These are phyloP conservation scores for Cephalopachus bancanus DNA, from an alignment of 2,797 vertebrate species.

Conservation along the genomic window DNA sequence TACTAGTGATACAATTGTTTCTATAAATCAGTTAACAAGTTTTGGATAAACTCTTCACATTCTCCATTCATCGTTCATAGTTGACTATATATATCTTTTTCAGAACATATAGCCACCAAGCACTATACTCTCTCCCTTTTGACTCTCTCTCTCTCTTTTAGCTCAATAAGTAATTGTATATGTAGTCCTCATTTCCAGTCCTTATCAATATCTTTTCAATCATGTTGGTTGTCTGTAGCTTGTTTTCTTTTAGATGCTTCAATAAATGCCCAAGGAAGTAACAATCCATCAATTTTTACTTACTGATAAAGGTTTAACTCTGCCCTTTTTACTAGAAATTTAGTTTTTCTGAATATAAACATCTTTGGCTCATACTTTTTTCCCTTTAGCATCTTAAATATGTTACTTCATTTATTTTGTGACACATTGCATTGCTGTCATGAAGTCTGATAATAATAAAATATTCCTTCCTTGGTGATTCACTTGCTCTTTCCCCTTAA, in stretches of 20 bases:
- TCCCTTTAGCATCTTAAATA: not conserved
- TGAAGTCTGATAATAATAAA: slow-evolving; percentile 31
- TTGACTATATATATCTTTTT: not conserved
- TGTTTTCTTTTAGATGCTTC: not conserved
- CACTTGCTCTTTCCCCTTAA: not conserved
- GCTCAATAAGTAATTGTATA: not conserved
- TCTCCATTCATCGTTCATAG: not conserved
- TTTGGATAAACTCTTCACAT: not conserved
- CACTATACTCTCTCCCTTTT: not conserved
- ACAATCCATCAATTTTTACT: not conserved
- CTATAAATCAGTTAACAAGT: not conserved
- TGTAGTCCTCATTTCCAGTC: not conserved
- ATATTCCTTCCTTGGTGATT: not conserved
- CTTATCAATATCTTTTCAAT: not conserved
- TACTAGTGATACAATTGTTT: not conserved
- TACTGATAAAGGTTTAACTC: not conserved
- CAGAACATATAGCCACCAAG: not conserved
- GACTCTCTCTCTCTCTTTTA: not conserved
- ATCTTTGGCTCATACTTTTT: not conserved
- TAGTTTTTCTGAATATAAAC: slow-evolving; percentile 15
- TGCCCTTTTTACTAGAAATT: not conserved
- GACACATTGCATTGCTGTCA: not conserved
- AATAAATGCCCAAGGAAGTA: not conserved
- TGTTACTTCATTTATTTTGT: slow-evolving; percentile 33
- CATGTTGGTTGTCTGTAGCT: not conserved